These are phyloP conservation scores for Dolichomitus sp. DNA, from an alignment of 2,888 invertebrate genomes.

Conservation along the genomic window DNA sequence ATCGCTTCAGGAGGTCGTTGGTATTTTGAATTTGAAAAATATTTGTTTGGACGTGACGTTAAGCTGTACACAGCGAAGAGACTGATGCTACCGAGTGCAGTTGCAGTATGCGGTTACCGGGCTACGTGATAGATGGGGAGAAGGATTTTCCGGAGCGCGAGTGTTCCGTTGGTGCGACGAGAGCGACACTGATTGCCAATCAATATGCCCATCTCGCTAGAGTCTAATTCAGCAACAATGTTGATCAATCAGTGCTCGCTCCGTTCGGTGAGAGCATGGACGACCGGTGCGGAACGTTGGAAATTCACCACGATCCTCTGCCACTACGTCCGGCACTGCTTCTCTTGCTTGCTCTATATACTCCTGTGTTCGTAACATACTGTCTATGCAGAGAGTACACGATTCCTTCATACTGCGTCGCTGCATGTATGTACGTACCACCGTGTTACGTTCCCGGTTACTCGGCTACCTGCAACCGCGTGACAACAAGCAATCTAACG, in stretches of 20 bases:
- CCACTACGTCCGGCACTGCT: conserved; percentile 41
- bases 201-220: conserved; percentile 85
- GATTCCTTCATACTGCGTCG: conserved; percentile 57
- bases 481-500: conserved; percentile 63
- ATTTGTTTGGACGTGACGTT: conserved; percentile 27
- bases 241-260: conserved; percentile 84
- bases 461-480: conserved; percentile 41
- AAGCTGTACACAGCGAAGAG: background rate
- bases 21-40: conserved; percentile 24
- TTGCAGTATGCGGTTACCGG: conserved; percentile 69
- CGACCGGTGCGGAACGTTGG: conserved; percentile 58
- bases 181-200: conserved; percentile 85
- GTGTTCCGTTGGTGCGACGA: conserved; percentile 79
- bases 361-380: conserved; percentile 47
- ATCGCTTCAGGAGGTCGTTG: conserved; percentile 15
- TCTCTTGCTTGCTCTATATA: conserved; percentile 4
- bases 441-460: conserved; percentile 53
- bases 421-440: conserved; percentile 48
- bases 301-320: conserved; percentile 64
- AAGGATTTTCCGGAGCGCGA: conserved; percentile 79
- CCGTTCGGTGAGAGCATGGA: conserved; percentile 62
- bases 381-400: conserved; percentile 53
- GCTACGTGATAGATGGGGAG: conserved; percentile 77
- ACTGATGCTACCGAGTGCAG: conserved; percentile 35
- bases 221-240: conserved; percentile 85